phyloP scores from a whole-genome alignment of 1,140 invertebrate species.

The Reticulitermes speratus region DNA sequence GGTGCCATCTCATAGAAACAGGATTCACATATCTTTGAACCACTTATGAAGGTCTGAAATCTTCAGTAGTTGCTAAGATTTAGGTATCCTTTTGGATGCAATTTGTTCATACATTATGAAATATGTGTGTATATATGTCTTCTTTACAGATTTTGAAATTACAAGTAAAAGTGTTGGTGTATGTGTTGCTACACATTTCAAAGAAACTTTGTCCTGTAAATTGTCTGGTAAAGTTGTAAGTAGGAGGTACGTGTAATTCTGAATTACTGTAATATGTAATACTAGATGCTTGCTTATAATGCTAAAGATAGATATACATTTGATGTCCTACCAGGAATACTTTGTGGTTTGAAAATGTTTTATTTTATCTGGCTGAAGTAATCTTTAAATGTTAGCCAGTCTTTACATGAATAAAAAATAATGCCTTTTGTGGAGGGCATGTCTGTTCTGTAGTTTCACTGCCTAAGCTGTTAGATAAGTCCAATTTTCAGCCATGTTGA shows the following conservation, averaged over 20 bases:
- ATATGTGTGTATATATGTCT: constrained; percentile 20
- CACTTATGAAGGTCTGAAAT: too few species aligned
- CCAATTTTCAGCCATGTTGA: too few species aligned
- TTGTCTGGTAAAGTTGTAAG: constrained; percentile 67
- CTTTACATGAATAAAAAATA: too few species aligned
- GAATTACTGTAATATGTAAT: neutral
- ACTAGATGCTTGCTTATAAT: neutral
- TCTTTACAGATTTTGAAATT: constrained; percentile 63
- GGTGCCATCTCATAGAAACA: too few species aligned
- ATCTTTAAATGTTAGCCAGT: too few species aligned
- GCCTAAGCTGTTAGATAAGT: too few species aligned
- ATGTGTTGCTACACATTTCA: constrained; percentile 69
- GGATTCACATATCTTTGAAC: too few species aligned
- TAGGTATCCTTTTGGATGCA: too few species aligned
- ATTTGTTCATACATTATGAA: too few species aligned
- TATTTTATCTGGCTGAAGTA: neutral
- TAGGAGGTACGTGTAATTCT: constrained; percentile 55
- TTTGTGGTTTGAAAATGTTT: neutral
- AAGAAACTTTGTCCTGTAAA: constrained; percentile 67
- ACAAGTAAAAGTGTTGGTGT: constrained; percentile 63
- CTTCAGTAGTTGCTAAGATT: too few species aligned
- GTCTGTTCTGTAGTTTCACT: too few species aligned
- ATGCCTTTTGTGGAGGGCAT: too few species aligned
- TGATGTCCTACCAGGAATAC: neutral
- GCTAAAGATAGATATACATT: neutral